These are phyloP conservation scores for Eurytoma adleriae DNA, from an alignment of 2,888 invertebrate genomes.

Conservation along the genomic window DNA sequence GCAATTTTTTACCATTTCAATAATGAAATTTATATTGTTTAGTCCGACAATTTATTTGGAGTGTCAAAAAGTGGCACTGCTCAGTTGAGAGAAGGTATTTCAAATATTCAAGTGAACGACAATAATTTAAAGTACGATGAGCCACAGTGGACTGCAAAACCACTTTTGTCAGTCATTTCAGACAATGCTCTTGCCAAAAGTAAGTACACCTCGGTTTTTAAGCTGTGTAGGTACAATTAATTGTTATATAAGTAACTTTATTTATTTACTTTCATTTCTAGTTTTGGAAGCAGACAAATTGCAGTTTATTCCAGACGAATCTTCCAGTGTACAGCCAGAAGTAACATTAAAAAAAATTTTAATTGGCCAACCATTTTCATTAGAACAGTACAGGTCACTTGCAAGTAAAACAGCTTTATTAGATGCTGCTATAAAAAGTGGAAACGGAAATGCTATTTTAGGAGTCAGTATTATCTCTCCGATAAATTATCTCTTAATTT, in stretches of 20 bases:
- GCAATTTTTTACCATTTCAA: slow-evolving; percentile 1
- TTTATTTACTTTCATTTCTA: slow-evolving; percentile 62
- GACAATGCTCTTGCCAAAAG: slow-evolving; percentile 73
- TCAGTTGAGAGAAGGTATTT: slow-evolving; percentile 74
- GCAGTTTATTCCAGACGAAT: slow-evolving; percentile 66
- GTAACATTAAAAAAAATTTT: slow-evolving; percentile 78
- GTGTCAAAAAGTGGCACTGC: slow-evolving; percentile 75
- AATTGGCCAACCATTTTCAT: slow-evolving; percentile 76
- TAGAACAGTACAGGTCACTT: slow-evolving; percentile 78
- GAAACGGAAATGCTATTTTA: slow-evolving; percentile 87
- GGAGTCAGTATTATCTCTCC: slow-evolving; percentile 76
- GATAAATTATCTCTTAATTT: neutral
- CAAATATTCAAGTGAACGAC: slow-evolving; percentile 66
- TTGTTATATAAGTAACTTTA: slow-evolving; percentile 7
- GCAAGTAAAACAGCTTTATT: slow-evolving; percentile 83
- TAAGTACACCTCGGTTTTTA: slow-evolving; percentile 59
- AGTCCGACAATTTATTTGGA: slow-evolving; percentile 79
- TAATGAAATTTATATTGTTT: slow-evolving; percentile 61
- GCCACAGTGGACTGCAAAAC: slow-evolving; percentile 67
- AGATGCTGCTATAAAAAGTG: slow-evolving; percentile 83
- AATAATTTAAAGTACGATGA: slow-evolving; percentile 64
- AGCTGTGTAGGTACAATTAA: neutral
- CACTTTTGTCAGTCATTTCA: slow-evolving; percentile 75
- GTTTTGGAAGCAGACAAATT: slow-evolving; percentile 76
- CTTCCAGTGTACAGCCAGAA: slow-evolving; percentile 72